Evolutionary conservation across 2,113 vertebrate species (phyloP), one percentile per base, ranked within the genome.

Genomic region (Rissa tridactyla): DNA sequence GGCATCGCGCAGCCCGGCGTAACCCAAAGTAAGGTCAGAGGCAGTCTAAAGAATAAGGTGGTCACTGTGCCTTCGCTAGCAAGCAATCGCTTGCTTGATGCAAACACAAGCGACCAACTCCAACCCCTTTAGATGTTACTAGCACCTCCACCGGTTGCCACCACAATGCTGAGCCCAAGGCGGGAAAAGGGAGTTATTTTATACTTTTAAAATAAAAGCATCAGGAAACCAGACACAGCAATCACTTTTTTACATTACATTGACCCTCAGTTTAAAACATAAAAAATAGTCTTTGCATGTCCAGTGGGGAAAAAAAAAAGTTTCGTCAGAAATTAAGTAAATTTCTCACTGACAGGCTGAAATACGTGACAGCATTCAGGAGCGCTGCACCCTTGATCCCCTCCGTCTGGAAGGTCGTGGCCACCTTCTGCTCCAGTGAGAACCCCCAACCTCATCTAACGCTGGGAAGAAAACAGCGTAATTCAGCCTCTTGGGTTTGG

Each of bases 301-400:
- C 34, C 42, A 34, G 30, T 18, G 25, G 4, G 72, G 66, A 75
- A 32, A 42, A 42, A 42, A 65, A 21, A 20, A 32, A 47, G 22
- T 29, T 89, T 68, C 19, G 58, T 30, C 12, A 73, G 80, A 51
- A 70, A n/a, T 21, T 3, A 34, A 23, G 11, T 25, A 14, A 14
- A 58, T 20, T 17, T 86, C 34, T 57, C 51, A 20, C 38, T 84
- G 61, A 55, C 16, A 29, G 69, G 34, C 36, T 93, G 58, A 57
- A 61, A 32, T 13, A 60, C 0, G 0, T 11, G 47, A 30, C 77
- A 78, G 77, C 0, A 0, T 42, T 42, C 51, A 25, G 60, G 52
- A 75, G 61, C 6, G 5, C 58, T 14, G 38, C 44, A 29, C 34
- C 9, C 49, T 1, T 36, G 49, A 89, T 25, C 30, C 16, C 38